phyloP scores from a whole-genome alignment of 2,113 vertebrate genomes.

The Pelusios castaneus region DNA sequence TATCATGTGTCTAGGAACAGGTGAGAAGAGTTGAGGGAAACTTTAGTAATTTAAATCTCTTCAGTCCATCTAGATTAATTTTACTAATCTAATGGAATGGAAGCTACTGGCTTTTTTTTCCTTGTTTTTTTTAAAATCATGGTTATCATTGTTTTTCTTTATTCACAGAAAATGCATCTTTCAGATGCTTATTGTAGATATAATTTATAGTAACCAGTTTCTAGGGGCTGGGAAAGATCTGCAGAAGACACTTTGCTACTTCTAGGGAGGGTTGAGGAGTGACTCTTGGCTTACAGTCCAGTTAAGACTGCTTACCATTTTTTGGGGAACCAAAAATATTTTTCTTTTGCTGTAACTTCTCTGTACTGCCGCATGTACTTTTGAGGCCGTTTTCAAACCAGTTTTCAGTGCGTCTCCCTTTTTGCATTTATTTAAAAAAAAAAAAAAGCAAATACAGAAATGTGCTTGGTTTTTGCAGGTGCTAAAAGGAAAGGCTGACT shows the following conservation, averaged over 20 bases:
- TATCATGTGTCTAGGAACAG: neutral
- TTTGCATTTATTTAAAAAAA: neutral
- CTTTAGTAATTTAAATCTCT: neutral
- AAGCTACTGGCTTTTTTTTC: neutral
- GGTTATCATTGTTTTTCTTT: neutral
- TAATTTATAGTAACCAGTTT: neutral
- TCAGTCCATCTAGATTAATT: neutral
- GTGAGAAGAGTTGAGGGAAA: neutral
- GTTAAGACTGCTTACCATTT: neutral
- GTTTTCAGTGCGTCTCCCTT: fast-evolving
- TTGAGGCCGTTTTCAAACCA: neutral
- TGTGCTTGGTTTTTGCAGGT: slow-evolving; percentile 15
- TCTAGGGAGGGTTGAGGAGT: neutral
- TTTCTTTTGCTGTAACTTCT: neutral
- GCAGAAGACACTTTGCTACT: neutral
- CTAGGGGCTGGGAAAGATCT: neutral
- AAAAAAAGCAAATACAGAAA: neutral
- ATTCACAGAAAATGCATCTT: neutral
- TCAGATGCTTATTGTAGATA: neutral
- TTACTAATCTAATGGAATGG: neutral
- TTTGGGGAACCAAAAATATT: slow-evolving; percentile 38
- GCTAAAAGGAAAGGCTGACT: neutral
- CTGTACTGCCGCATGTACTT: neutral
- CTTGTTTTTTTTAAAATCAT: no score
- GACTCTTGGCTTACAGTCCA: neutral